Percentiles rank a stretch among this genome's conserved stretches.
phyloP scores from a whole-genome alignment of 2,797 vertebrate species.

The Protonibea diacanthus region DNA sequence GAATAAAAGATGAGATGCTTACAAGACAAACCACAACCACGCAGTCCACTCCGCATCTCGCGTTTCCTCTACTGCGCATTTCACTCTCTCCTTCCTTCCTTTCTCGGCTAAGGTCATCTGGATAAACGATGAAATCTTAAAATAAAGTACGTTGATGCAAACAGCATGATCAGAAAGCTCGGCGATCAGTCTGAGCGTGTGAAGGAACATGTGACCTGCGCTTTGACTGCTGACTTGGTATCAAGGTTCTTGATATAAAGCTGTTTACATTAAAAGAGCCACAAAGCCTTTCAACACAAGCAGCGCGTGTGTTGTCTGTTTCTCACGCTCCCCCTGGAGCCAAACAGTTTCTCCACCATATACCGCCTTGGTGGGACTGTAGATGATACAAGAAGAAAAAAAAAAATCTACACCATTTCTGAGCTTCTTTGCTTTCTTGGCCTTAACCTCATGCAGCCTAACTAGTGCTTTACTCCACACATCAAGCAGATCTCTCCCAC shows the following conservation, averaged over 20 bases:
- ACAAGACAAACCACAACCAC: slow-evolving; percentile 65
- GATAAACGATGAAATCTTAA: slow-evolving; percentile 23
- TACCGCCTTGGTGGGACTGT: slow-evolving; percentile 2
- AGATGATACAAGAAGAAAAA: neutral
- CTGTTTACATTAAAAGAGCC: slow-evolving; percentile 14
- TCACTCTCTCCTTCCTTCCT: slow-evolving; percentile 33
- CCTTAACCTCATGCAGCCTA: slow-evolving; percentile 23
- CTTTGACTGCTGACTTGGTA: slow-evolving; percentile 38
- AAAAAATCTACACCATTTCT: slow-evolving; percentile 16
- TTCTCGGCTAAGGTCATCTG: neutral
- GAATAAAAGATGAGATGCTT: slow-evolving; percentile 73
- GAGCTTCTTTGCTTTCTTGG: slow-evolving; percentile 18
- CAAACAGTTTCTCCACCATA: slow-evolving; percentile 9
- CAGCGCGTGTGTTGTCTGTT: slow-evolving; percentile 14
- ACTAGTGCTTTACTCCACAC: slow-evolving; percentile 63
- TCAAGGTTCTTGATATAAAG: slow-evolving; percentile 14
- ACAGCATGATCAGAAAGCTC: slow-evolving; percentile 14
- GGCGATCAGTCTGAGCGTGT: slow-evolving; percentile 40
- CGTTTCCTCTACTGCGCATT: slow-evolving; percentile 34
- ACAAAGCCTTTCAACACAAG: slow-evolving; percentile 3
- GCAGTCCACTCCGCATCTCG: slow-evolving; percentile 31
- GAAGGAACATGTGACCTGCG: slow-evolving; percentile 48
- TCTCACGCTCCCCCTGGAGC: slow-evolving; percentile 18
- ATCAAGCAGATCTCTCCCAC: slow-evolving; percentile 76
- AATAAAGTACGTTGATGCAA: slow-evolving; percentile 17